Conservation (phyloP, 1,140 invertebrate species). For the Macrotrachela quadricornifera region DNA sequence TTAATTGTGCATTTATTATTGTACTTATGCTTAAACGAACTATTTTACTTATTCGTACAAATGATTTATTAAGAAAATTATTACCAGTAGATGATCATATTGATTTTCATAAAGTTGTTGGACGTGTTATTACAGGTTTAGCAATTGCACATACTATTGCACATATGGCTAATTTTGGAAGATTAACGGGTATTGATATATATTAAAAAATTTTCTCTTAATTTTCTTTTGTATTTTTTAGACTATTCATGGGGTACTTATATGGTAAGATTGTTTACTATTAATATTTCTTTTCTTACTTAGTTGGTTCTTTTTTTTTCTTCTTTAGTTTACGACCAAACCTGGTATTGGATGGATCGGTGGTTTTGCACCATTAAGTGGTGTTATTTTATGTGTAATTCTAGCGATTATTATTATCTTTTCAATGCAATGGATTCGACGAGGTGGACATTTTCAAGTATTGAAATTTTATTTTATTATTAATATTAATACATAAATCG, state of each 20-base stretch:
- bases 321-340: constrained; percentile 51
- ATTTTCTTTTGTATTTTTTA: no score
- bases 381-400: constrained; percentile 48
- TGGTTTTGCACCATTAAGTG: constrained; percentile 59
- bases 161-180: constrained; percentile 63
- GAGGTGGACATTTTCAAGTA: constrained; percentile 80
- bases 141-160: constrained; percentile 56
- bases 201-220: no score
- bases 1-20: constrained; percentile 65
- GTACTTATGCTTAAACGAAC: constrained; percentile 64
- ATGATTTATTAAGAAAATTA: constrained; percentile 15
- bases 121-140: constrained; percentile 50
- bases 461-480: no score
- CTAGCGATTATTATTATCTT: constrained; percentile 56
- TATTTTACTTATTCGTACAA: not conserved
- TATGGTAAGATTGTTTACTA: no score
- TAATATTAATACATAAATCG: no score
- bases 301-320: no score
- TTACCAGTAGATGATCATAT: constrained; percentile 65
- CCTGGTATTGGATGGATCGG: constrained; percentile 42
- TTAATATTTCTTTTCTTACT: no score
- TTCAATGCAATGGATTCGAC: constrained; percentile 60
- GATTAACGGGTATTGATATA: constrained; percentile 15
- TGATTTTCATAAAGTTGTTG: constrained; percentile 72
- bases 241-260: no score